Evolutionary conservation across 2,797 vertebrate species (phyloP), one percentile per base, ranked within the genome.

Genomic region (Chaunax sp.): DNA sequence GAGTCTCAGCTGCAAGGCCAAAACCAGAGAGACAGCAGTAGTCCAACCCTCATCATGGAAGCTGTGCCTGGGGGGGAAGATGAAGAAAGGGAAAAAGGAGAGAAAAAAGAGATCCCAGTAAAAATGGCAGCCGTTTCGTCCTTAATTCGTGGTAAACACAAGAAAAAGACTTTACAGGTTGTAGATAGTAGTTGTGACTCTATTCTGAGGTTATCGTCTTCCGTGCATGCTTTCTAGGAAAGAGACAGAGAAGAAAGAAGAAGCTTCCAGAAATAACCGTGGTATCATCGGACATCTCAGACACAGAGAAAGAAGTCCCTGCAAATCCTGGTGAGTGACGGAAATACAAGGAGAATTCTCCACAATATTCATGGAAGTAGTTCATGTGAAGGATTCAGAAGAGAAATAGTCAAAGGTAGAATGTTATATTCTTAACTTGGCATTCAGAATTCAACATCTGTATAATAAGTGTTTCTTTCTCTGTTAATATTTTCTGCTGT

Each of bases 41-140:
- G 82, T 67, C 82, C 85, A 12, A 76, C 82, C 0, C 80, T 87
- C 65, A 47, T 85, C 80, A 85, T 86, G 84, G 86, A 89, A 59
- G 85, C 74, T 50, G 80, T 70, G 43, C 75, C 80, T 71, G 72
- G 56, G 33, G 84, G 62, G 30, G 82, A 85, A 2, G 73, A 88
- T 25, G 87, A 80, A 54, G 88, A 78, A 35, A 67, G 33, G 50
- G 68, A 86, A 11, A 85, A 79, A 49, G 56, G 43, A 53, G 77
- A 88, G 53, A 69, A 72, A 13, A 81, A 56, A 55, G 63, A 81
- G 35, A 77, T 57, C 75, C 69, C 23, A 23, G 63, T 30, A 47
- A 85, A 76, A 50, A 80, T 30, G 64, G 18, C 65, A 12, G 11
- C 77, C 22, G 64, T 63, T 46, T 53, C 75, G 0, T 25, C 82